Base-by-base conservation (phyloP, 2,888 invertebrate species). In the Phyto melanocephala region DNA sequence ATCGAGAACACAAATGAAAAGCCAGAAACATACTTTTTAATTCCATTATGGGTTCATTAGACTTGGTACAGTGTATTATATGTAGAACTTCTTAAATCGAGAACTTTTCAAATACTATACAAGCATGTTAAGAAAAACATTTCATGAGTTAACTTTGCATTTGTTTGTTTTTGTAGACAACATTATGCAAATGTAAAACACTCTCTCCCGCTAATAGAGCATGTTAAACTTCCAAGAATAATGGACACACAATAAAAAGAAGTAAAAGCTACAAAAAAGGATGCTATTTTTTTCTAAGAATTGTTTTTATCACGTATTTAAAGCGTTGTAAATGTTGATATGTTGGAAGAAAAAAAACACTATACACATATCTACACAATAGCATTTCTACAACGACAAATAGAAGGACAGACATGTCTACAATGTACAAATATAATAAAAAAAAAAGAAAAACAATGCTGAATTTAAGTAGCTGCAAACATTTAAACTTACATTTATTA, bases 121-220 rank as follows among this genome's bases (percentile, higher is more conserved):
- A 28, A 2, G n/a, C 45, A n/a, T 45, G n/a, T 17, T 45, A n/a
- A 8, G 45, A 17, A 28, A 68, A 50, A 40, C 54, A 37, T 65
- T 70, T 76, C 80, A 56, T 70, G 28, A 74, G 52, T 33, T 60
- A 79, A 79, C 70, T 67, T 76, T 62, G 42, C 67, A 56, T 77
- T 60, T 62, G 42, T 71, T 60, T 17, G 15, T 56, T 67, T 63
- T 62, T 76, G 75, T 82, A 71, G 80, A 76, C 80, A 82, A 75
- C 71, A 82, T 82, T 82, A 82, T 82, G 82, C 71, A 71, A 82
- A 82, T 82, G 80, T 71, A 71, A 82, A 82, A 82, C 82, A 82
- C 82, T 80, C 82, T 82, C 82, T 80, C 82, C 82, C 82, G 82
- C 82, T 82, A 82, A 82, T 82, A 82, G 82, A 82, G 75, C 82